Percentiles rank a stretch among this genome's conserved stretches.
Conservation (phyloP, 2,888 invertebrate species). For the Tetragonisca angustula region DNA sequence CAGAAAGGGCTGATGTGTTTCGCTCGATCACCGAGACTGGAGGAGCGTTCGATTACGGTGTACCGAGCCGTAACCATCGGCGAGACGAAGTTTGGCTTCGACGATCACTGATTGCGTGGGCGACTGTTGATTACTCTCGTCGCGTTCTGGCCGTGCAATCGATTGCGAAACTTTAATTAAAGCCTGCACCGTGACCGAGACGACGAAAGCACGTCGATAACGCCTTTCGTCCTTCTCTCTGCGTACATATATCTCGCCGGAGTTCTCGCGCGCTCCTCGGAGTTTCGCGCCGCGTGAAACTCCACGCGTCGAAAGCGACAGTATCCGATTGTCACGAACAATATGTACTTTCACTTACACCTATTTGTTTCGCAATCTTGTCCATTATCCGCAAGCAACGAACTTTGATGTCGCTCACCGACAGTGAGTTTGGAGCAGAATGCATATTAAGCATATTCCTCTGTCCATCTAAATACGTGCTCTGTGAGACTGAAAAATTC, state of each 20-base stretch:
- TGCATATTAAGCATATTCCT: too few species aligned
- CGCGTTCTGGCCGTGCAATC: slow-evolving; percentile 65
- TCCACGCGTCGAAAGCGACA: slow-evolving; percentile 41
- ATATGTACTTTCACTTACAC: slow-evolving; percentile 38
- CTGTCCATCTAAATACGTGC: too few species aligned
- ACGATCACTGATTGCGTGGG: slow-evolving; percentile 72
- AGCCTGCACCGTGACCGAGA: slow-evolving; percentile 68
- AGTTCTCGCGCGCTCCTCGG: neutral
- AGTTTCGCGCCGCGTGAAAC: neutral
- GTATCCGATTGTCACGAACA: slow-evolving; percentile 29
- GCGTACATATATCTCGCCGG: slow-evolving; percentile 1
- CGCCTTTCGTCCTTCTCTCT: slow-evolving; percentile 53
- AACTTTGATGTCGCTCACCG: too few species aligned
- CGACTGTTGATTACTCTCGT: slow-evolving; percentile 72
- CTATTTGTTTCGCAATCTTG: neutral
- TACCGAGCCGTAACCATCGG: slow-evolving; percentile 56
- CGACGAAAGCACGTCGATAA: slow-evolving; percentile 61
- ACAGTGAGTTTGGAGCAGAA: too few species aligned
- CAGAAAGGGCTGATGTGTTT: slow-evolving; percentile 21
- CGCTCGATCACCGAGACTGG: slow-evolving; percentile 19
- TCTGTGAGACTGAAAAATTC: too few species aligned
- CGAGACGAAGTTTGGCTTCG: slow-evolving; percentile 72
- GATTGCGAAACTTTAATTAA: slow-evolving; percentile 76
- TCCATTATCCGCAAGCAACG: neutral
- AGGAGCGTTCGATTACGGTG: slow-evolving; percentile 63